Evolutionary conservation across 2,888 invertebrate genomes (phyloP).

Genomic region (Cacoxenus indagator): DNA sequence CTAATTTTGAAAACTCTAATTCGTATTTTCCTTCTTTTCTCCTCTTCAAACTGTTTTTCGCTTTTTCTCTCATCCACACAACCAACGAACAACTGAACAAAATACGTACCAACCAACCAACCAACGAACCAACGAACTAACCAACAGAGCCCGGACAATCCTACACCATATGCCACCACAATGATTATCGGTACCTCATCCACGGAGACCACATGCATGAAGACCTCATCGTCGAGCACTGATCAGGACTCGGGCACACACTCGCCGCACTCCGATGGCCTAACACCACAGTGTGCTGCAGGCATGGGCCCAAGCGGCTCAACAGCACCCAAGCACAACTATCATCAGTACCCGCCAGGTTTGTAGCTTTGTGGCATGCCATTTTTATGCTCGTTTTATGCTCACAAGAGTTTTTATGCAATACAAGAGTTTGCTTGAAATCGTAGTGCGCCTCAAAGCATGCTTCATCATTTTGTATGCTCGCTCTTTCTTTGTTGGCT

Average conservation of each 20-base stretch:
- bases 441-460: not conserved
- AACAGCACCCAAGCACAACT: conserved; percentile 57
- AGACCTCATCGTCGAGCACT: conserved; percentile 68
- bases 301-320: conserved; percentile 27
- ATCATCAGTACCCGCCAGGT: conserved; percentile 70
- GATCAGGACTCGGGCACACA: conserved; percentile 71
- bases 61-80: not conserved
- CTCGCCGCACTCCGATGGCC: conserved; percentile 69
- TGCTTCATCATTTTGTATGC: not conserved
- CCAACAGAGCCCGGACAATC: conserved; percentile 75
- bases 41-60: not conserved
- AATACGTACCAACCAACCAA: too few species aligned
- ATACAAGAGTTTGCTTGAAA: conserved; percentile 4
- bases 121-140: too few species aligned
- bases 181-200: conserved; percentile 74
- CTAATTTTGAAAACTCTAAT: not conserved
- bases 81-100: too few species aligned
- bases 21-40: conserved; percentile 20
- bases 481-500: not conserved
- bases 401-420: not conserved
- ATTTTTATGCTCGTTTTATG: conserved; percentile 3
- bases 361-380: conserved; percentile 18
- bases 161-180: conserved; percentile 82
- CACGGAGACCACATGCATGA: conserved; percentile 68
- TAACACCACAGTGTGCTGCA: conserved; percentile 51